phyloP scores from a whole-genome alignment of 64 coral and sea anemone species.

The Stylophora pistillata region DNA sequence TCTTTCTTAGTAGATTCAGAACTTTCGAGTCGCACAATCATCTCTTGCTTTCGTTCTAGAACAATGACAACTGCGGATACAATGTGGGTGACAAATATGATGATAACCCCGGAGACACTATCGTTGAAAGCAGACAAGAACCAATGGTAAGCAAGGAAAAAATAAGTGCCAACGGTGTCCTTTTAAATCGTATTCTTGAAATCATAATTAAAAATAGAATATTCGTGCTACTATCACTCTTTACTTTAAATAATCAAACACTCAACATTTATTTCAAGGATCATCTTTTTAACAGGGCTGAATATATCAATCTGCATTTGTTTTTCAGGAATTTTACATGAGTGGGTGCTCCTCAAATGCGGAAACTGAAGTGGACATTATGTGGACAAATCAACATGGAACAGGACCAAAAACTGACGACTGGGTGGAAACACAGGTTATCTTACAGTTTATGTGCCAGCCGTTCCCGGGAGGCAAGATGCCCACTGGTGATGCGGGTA shows the following conservation, averaged over 20 bases:
- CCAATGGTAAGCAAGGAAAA: neutral
- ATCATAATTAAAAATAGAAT: too few species aligned
- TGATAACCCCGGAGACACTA: neutral
- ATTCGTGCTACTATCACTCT: too few species aligned
- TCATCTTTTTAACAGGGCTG: neutral
- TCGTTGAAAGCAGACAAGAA: neutral
- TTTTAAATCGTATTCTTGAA: too few species aligned
- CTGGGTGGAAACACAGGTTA: constrained; percentile 10
- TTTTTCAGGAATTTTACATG: constrained; percentile 30
- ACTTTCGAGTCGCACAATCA: constrained; percentile 3
- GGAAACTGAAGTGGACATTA: constrained; percentile 22
- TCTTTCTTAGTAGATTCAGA: neutral
- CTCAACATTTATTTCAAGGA: neutral
- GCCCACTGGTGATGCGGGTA: neutral
- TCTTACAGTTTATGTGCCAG: constrained; percentile 28
- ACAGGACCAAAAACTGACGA: neutral
- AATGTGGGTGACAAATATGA: neutral
- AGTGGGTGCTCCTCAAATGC: neutral
- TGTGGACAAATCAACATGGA: neutral
- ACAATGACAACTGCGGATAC: neutral
- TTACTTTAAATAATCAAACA: constrained; percentile 1
- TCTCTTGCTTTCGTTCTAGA: neutral
- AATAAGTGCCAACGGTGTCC: neutral
- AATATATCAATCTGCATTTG: neutral
- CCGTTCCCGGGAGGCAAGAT: constrained; percentile 13